These are phyloP conservation scores for Emesis russula DNA, from an alignment of 2,888 invertebrate species.

Conservation along the genomic window DNA sequence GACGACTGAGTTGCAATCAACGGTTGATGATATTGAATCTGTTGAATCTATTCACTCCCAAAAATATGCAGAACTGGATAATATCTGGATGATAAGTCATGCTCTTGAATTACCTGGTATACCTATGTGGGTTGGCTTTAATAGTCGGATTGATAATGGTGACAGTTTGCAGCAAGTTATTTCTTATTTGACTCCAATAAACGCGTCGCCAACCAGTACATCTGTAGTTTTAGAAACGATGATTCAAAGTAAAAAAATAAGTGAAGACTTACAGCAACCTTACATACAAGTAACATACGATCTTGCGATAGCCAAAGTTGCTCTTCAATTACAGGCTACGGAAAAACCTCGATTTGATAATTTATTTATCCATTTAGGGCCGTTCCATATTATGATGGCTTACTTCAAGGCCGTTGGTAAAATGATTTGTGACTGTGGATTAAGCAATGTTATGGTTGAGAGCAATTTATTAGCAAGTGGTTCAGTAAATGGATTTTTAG, in stretches of 20 bases:
- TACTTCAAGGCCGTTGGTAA: too few relatives aligned
- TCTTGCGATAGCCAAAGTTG: constrained; percentile 73
- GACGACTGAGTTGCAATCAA: too few relatives aligned
- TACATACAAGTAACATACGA: constrained; percentile 86
- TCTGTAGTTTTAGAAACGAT: constrained; percentile 87
- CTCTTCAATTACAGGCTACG: constrained; percentile 78
- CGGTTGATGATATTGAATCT: too few relatives aligned
- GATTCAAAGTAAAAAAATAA: constrained; percentile 77
- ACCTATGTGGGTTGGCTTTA: constrained; percentile 66
- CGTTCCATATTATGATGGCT: too few relatives aligned
- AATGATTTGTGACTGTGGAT: too few relatives aligned
- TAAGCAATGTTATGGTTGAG: background rate
- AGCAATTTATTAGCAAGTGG: constrained; percentile 44
- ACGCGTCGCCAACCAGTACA: constrained; percentile 86
- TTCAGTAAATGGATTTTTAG: constrained; percentile 88
- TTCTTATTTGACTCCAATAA: constrained; percentile 87
- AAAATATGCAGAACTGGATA: too few relatives aligned
- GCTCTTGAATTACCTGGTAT: constrained; percentile 39
- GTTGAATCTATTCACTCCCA: too few relatives aligned
- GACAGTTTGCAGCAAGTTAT: too few relatives aligned
- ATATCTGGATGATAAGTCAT: constrained; percentile 57
- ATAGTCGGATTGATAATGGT: too few relatives aligned
- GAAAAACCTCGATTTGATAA: constrained; percentile 79
- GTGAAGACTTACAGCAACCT: constrained; percentile 57
- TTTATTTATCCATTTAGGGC: constrained; percentile 87